Conservation (phyloP, 2,113 vertebrate genomes). For the Apistogramma diplotaenia region DNA sequence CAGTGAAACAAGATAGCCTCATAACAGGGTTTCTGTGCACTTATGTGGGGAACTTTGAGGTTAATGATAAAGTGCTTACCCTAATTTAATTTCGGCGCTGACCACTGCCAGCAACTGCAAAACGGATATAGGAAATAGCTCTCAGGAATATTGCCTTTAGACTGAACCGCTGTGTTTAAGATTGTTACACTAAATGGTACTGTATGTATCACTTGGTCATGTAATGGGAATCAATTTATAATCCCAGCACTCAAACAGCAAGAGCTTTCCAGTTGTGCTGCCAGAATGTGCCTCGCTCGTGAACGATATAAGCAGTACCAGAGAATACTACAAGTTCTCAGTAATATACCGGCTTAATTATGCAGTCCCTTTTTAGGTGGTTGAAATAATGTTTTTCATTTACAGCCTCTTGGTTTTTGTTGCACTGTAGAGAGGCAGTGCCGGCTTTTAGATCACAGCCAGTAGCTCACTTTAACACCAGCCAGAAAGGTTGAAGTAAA, state of each 20-base stretch:
- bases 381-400: conserved; percentile 64
- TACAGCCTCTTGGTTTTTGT: conserved; percentile 46
- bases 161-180: conserved; percentile 41
- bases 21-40: conserved; percentile 49
- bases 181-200: conserved; percentile 32
- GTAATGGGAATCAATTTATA: conserved; percentile 33
- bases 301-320: conserved; percentile 21
- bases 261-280: neutral
- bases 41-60: conserved; percentile 30
- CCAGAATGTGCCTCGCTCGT: neutral
- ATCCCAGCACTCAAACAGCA: conserved; percentile 2
- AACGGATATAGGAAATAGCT: conserved; percentile 46
- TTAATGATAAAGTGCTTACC: conserved; percentile 54
- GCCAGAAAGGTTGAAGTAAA: conserved; percentile 48
- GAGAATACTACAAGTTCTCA: neutral
- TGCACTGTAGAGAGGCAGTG: conserved; percentile 29
- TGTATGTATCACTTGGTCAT: conserved; percentile 16
- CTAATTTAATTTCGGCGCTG: conserved; percentile 62
- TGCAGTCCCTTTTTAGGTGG: conserved; percentile 39
- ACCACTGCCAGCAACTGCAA: conserved; percentile 50
- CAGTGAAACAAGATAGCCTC: conserved; percentile 41
- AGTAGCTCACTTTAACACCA: conserved; percentile 57
- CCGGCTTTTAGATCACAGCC: conserved; percentile 42
- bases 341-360: conserved; percentile 54
- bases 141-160: conserved; percentile 55